phyloP scores from a whole-genome alignment of 2,888 invertebrate species.

The Scaptomyza tumidula region DNA sequence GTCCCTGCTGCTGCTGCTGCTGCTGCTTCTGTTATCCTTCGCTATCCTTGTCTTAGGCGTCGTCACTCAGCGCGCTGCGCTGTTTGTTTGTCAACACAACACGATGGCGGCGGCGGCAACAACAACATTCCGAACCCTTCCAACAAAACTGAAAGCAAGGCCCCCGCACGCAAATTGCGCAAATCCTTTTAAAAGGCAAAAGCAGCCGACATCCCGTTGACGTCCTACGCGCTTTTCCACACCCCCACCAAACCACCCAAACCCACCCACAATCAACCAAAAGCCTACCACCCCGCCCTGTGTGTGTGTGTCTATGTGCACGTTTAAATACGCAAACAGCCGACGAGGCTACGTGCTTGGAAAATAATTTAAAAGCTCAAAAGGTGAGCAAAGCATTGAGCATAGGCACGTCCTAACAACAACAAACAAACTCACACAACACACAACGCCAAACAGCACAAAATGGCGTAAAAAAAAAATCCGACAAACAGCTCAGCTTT shows the following conservation, averaged over 20 bases:
- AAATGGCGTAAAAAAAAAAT: conserved; percentile 74
- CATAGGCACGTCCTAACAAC: conserved; percentile 69
- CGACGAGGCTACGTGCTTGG: conserved; percentile 80
- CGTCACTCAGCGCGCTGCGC: conserved; percentile 68
- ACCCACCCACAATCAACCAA: neutral
- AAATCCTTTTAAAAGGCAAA: conserved; percentile 80
- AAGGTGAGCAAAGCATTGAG: conserved; percentile 75
- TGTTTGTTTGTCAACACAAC: conserved; percentile 80
- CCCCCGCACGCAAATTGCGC: conserved; percentile 72
- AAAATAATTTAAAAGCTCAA: conserved; percentile 83
- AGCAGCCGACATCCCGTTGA: conserved; percentile 41
- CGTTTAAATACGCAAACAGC: conserved; percentile 79
- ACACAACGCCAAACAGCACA: conserved; percentile 46
- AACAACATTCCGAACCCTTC: conserved; percentile 54
- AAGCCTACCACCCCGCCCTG: neutral
- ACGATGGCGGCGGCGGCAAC: conserved; percentile 9
- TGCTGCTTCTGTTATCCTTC: conserved; percentile 15
- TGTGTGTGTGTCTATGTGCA: conserved; percentile 34
- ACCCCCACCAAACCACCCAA: neutral
- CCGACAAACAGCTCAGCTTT: conserved; percentile 37
- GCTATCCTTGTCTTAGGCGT: conserved; percentile 64
- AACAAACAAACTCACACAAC: conserved; percentile 21
- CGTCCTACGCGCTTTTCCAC: conserved; percentile 58
- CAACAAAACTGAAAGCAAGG: conserved; percentile 4
- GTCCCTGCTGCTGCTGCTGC: neutral